Evolutionary conservation across 2,797 vertebrate species (phyloP), one percentile per base, ranked within the genome.

Genomic region (Sebastiscus albofasciatus): DNA sequence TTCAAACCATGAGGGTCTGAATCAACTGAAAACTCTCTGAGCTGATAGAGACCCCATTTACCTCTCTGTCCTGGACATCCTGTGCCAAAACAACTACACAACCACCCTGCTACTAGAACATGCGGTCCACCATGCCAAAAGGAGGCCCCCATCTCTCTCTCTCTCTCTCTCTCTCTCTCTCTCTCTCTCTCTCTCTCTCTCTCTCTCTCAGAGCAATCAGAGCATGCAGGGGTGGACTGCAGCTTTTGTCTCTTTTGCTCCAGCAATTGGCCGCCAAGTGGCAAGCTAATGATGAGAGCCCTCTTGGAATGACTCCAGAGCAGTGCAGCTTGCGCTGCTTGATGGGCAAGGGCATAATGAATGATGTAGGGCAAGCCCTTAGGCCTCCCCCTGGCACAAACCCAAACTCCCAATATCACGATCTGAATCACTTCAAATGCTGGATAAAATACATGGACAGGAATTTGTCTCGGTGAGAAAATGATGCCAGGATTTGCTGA

Each of bases 241-340:
- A 81, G 89, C 93, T 84, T 94, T 93, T 93, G 92, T 93, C 88
- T 93, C 85, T 79, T 90, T 85, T 93, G 91, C 93, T 91, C 89
- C 82, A 92, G 90, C 93, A 91, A 93, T 96, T 95, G 95, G 94
- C 91, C 91, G 93, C 94, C 90, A 93, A 95, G 93, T 95, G 94
- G 92, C 94, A 95, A 95, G 93, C 92, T 95, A 95, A 96, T 96
- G 95, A 95, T 84, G 86, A 94, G 92, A 93, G 92, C 88, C 90
- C 88, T 86, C 77, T 90, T 93, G 94, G 92, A 93, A 62, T 31
- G 78, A 86, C 78, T 93, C 93, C 92, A 93, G 82, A 85, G 82
- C 80, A 73, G 89, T 82, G 74, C 90, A 88, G 91, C 89, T 91
- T 90, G 89, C 84, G 72, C 71, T 87, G 82, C 81, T 90, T 87